Percentiles rank a stretch among this genome's conserved stretches.
These are phyloP conservation scores for Pampus argenteus DNA, from an alignment of 2,797 vertebrate species.

Conservation along the genomic window DNA sequence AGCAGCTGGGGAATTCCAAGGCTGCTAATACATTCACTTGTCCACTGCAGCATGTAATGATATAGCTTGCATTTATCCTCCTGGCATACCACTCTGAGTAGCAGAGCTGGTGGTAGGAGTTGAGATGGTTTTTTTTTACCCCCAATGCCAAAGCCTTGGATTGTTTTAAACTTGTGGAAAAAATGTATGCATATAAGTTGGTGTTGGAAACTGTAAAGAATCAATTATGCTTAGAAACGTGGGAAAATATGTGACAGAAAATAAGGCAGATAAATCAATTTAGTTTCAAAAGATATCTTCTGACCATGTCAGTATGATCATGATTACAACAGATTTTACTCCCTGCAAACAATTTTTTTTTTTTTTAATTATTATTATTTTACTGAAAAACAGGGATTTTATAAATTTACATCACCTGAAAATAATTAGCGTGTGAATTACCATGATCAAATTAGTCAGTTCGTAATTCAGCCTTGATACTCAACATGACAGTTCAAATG, in stretches of 20 bases:
- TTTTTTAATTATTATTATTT: neutral
- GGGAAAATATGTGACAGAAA: too few species aligned
- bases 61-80: conserved; percentile 54
- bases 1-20: conserved; percentile 66
- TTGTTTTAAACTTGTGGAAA: conserved; percentile 35
- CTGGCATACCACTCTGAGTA: conserved; percentile 45
- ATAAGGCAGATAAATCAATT: too few species aligned
- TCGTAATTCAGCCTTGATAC: neutral
- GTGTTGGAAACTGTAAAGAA: conserved; percentile 16
- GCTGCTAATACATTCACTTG: conserved; percentile 68
- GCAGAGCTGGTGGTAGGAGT: conserved; percentile 50
- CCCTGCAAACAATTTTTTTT: too few species aligned
- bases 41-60: conserved; percentile 71
- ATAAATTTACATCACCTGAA: neutral
- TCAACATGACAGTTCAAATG: conserved; percentile 7
- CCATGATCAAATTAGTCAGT: too few species aligned
- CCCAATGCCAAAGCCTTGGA: conserved; percentile 25
- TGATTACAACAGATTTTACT: neutral
- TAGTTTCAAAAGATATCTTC: too few species aligned
- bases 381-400: neutral
- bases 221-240: conserved; percentile 18
- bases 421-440: neutral
- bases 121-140: neutral
- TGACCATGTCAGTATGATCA: neutral
- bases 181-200: conserved; percentile 21